Percentiles rank a stretch among this genome's conserved stretches.
These are phyloP conservation scores for Drosophila setosimentum DNA, from an alignment of 2,888 invertebrate species.

Conservation along the genomic window DNA sequence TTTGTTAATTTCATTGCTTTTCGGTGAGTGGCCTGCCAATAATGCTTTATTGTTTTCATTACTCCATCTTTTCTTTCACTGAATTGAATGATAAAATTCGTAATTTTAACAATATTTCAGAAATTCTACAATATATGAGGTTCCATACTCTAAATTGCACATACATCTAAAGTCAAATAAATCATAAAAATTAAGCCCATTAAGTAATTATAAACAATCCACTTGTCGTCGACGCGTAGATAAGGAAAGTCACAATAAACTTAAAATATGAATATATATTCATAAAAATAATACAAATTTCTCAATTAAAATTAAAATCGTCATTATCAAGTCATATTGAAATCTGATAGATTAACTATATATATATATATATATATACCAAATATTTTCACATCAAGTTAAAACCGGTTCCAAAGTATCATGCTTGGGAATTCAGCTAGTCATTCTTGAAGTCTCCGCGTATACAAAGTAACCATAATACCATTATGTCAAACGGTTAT, in stretches of 20 bases:
- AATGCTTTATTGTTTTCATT: background rate
- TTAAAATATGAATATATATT: background rate
- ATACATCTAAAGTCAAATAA: background rate
- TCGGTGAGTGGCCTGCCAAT: background rate
- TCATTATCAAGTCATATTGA: background rate
- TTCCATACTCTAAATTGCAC: background rate
- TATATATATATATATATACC: background rate
- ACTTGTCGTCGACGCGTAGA: background rate
- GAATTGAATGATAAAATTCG: no score
- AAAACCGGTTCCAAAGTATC: conserved; percentile 17
- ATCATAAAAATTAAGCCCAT: background rate
- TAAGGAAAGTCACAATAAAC: background rate
- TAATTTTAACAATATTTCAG: background rate
- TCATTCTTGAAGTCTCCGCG: conserved; percentile 17
- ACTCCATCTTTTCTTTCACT: background rate
- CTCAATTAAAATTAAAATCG: background rate
- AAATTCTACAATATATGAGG: background rate
- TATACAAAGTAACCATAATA: background rate
- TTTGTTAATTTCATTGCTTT: background rate
- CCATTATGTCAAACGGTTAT: conserved; percentile 22
- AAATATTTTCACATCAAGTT: background rate
- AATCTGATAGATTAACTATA: background rate
- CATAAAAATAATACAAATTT: background rate
- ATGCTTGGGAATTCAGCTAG: conserved; percentile 17
- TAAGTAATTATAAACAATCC: background rate